Evolutionary conservation across 2,797 vertebrate species (phyloP).

Genomic region (Platalea minor): DNA sequence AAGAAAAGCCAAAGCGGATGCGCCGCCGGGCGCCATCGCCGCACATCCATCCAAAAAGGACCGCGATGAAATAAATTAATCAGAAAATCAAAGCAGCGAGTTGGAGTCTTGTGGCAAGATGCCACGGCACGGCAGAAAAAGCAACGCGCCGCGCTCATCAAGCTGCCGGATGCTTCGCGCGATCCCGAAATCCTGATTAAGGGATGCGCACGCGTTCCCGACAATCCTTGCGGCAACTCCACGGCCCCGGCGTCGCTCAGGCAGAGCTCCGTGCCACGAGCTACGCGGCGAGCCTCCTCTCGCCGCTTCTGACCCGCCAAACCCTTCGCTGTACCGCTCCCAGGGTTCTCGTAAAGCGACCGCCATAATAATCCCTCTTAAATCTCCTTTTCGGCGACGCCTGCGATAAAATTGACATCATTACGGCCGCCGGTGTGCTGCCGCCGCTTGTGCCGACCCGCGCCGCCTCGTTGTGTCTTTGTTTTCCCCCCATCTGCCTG

Average conservation of each 20-base stretch:
- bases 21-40: rapidly evolving
- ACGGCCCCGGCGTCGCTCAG: rapidly evolving
- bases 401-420: too few species aligned
- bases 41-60: not conserved
- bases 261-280: not conserved
- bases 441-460: not conserved
- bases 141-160: rapidly evolving
- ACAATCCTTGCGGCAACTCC: not conserved
- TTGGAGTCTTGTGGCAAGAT: not conserved
- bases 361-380: not conserved
- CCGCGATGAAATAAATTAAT: not conserved
- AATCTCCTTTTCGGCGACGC: not conserved
- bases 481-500: not conserved
- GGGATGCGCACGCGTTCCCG: rapidly evolving
- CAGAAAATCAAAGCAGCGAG: not conserved
- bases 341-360: not conserved
- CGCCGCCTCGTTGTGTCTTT: not conserved
- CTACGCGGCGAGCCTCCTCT: not conserved
- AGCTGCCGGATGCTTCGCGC: not conserved
- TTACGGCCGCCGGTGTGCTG: not conserved
- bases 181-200: rapidly evolving
- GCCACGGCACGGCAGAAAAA: not conserved
- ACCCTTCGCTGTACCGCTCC: not conserved
- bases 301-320: too few species aligned
- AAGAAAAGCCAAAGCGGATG: too few species aligned